Evolutionary conservation across 2,797 vertebrate species (phyloP).

Genomic region (Acrossocheilus wenchowensis): DNA sequence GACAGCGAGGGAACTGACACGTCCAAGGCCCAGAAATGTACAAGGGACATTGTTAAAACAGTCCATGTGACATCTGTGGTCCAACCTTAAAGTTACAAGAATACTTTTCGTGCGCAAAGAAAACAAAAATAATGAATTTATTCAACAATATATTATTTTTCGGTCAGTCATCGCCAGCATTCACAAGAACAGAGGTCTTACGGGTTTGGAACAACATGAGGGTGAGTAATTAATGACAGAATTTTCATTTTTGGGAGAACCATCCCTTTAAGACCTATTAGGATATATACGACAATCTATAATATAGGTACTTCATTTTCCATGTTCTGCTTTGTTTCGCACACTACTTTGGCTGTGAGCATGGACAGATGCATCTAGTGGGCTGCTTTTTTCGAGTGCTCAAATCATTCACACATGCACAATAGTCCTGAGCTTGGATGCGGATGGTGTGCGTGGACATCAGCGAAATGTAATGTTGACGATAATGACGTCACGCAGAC

Average conservation of each 20-base stretch:
- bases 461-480: neutral
- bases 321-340: neutral
- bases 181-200: neutral
- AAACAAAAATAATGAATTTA: neutral
- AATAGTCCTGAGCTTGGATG: no score
- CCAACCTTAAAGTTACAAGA: neutral
- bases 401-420: neutral
- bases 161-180: neutral
- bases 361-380: neutral
- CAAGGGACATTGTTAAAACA: neutral
- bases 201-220: neutral
- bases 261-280: neutral
- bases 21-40: neutral
- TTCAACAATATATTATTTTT: neutral
- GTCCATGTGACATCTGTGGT: neutral
- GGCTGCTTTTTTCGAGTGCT: neutral
- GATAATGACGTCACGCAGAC: neutral
- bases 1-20: neutral
- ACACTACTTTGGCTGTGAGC: neutral
- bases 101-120: neutral
- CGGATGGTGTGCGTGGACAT: neutral
- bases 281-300: neutral
- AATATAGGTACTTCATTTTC: neutral
- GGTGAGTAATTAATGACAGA: neutral
- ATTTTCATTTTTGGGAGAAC: neutral